Conservation (phyloP, 2,113 vertebrate genomes). For the Nothoprocta pentlandii region DNA sequence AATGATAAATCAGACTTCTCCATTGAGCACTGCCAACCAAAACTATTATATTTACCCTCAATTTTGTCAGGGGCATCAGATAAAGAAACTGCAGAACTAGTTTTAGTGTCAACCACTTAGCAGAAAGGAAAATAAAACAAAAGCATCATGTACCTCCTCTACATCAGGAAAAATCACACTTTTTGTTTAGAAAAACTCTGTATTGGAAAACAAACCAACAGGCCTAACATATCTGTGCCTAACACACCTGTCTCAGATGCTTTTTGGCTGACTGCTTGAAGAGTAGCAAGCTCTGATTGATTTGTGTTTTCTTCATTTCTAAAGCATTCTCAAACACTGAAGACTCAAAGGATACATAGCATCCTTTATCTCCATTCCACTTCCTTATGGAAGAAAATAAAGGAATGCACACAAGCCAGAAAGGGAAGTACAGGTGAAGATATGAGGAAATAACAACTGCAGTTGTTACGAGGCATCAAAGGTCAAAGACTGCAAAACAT, state of each 20-base stretch:
- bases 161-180: not conserved
- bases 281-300: not conserved
- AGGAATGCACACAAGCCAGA: not conserved
- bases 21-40: not conserved
- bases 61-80: not conserved
- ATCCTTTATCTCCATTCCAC: not conserved
- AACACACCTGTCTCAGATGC: not conserved
- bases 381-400: not conserved
- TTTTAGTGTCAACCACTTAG: not conserved
- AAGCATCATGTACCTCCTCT: not conserved
- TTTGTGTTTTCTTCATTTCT: not conserved
- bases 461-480: not conserved
- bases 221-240: not conserved
- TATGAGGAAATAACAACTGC: not conserved
- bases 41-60: not conserved
- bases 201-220: not conserved
- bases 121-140: not conserved
- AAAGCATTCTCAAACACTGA: not conserved
- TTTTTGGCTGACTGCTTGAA: not conserved
- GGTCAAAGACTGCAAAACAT: not conserved
- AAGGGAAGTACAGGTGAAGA: not conserved
- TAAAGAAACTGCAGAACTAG: not conserved
- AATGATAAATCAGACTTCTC: not conserved
- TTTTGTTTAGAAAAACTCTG: not conserved
- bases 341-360: not conserved